Conservation (phyloP, 1,140 invertebrate species). For the Paraescarpia echinospica region DNA sequence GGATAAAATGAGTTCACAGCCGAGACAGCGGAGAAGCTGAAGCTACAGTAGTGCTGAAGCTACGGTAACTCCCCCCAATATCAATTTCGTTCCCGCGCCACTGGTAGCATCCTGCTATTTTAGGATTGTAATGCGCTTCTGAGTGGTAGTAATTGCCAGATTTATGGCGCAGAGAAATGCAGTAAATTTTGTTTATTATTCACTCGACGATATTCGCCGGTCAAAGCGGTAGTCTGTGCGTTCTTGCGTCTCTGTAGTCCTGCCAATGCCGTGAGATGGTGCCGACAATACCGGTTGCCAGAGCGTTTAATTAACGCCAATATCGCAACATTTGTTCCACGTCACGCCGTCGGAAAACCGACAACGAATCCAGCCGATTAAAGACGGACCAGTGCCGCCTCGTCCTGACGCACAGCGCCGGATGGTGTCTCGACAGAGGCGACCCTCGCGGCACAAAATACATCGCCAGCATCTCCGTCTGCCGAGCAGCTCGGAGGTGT, state of each 20-base stretch:
- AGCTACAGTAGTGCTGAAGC: no score
- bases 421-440: neutral
- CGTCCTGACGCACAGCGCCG: neutral
- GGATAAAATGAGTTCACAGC: no score
- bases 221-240: neutral
- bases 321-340: neutral
- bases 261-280: neutral
- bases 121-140: no score
- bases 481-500: neutral
- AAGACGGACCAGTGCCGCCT: neutral
- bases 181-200: no score
- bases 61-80: no score
- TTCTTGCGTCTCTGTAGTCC: neutral
- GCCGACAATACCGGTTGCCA: neutral
- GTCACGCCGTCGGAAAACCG: neutral
- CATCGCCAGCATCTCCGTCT: neutral
- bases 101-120: no score
- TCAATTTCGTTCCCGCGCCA: no score
- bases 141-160: no score
- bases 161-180: no score
- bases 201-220: neutral
- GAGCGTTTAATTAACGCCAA: neutral
- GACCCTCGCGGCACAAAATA: neutral
- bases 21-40: no score
- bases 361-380: neutral